A percentile compares a stretch with the other conserved stretches of the same genome.
phyloP scores from a whole-genome alignment of 1,140 invertebrate genomes.

The Ptiloglossa arizonensis region DNA sequence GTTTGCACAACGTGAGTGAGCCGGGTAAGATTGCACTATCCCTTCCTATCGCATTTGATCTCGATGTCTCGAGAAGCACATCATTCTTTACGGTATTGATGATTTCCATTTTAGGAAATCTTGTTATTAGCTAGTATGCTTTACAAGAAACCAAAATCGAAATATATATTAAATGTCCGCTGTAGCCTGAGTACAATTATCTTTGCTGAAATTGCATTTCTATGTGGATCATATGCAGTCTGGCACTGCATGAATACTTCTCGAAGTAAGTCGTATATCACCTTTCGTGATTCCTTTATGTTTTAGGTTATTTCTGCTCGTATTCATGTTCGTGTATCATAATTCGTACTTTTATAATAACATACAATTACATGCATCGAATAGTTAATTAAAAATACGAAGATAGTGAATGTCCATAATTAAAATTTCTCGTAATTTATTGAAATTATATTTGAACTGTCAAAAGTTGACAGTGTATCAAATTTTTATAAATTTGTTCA shows the following conservation, averaged over 20 bases:
- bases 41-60: slow-evolving; percentile 19
- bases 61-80: slow-evolving; percentile 46
- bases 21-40: slow-evolving; percentile 19
- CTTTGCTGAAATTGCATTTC: slow-evolving; percentile 55
- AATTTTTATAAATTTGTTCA: slow-evolving; percentile 1
- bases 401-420: neutral
- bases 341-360: neutral
- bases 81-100: slow-evolving; percentile 67
- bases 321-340: neutral
- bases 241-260: slow-evolving; percentile 75
- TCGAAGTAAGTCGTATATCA: slow-evolving; percentile 69
- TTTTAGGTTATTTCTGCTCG: slow-evolving; percentile 46
- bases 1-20: slow-evolving; percentile 7
- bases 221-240: slow-evolving; percentile 63
- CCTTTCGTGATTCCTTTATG: neutral
- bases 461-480: neutral
- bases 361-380: neutral
- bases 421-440: neutral
- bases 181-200: slow-evolving; percentile 42
- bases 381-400: neutral
- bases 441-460: neutral
- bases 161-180: neutral
- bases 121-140: slow-evolving; percentile 74
- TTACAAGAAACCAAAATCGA: slow-evolving; percentile 63
- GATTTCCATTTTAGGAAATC: slow-evolving; percentile 81